Evolutionary conservation across 1,140 invertebrate genomes (phyloP).

Genomic region (Neodiprion pinetum): DNA sequence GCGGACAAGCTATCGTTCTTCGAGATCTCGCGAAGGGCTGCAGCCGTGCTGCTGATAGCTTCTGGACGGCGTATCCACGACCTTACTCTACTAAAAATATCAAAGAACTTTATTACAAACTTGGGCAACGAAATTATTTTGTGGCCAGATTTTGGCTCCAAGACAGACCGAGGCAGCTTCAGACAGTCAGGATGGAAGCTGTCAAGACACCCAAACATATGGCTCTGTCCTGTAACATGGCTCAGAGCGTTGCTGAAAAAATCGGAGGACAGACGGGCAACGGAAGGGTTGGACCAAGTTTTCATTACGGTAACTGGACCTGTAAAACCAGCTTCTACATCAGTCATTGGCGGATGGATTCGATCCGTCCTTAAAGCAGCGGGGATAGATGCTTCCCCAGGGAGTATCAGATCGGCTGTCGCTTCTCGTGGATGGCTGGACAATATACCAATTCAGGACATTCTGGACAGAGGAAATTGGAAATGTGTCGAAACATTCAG

Average conservation of each 20-base stretch:
- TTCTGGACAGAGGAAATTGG: slow-evolving; percentile 39
- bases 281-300: neutral
- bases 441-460: slow-evolving; percentile 35
- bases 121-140: slow-evolving; percentile 31
- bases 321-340: slow-evolving; percentile 30
- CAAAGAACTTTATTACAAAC: slow-evolving; percentile 23
- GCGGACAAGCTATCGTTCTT: slow-evolving; percentile 24
- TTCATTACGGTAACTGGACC: slow-evolving; percentile 23
- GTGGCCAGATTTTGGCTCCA: slow-evolving; percentile 46
- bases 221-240: slow-evolving; percentile 26
- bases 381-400: slow-evolving; percentile 35
- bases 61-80: slow-evolving; percentile 42
- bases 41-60: slow-evolving; percentile 37
- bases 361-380: slow-evolving; percentile 32
- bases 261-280: slow-evolving; percentile 13
- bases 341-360: slow-evolving; percentile 39
- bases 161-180: slow-evolving; percentile 36
- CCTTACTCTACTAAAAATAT: slow-evolving; percentile 36
- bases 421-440: slow-evolving; percentile 35
- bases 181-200: slow-evolving; percentile 31
- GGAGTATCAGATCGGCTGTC: slow-evolving; percentile 41
- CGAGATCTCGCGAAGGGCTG: slow-evolving; percentile 35
- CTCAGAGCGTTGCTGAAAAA: slow-evolving; percentile 25
- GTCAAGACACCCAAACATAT: slow-evolving; percentile 21
- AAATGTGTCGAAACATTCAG: slow-evolving; percentile 35